Evolutionary conservation across 2,113 vertebrate genomes (phyloP).

Genomic region (Helogale parvula): DNA sequence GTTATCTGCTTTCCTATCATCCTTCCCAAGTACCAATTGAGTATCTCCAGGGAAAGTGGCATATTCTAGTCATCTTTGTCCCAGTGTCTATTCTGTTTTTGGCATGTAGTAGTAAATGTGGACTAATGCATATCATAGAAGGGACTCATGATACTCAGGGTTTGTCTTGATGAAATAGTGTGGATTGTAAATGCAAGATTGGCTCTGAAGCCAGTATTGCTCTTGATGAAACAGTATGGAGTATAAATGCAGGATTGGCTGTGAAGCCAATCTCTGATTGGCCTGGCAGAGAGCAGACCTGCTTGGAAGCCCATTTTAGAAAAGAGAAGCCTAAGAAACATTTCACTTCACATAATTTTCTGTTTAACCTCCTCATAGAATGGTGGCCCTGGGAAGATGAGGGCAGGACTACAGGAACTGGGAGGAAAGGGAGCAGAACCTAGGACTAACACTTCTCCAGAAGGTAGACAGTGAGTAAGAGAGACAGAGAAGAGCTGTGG

Average conservation of each 20-base stretch:
- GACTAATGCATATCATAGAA: not conserved
- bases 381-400: not conserved
- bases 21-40: not conserved
- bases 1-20: not conserved
- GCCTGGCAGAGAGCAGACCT: not conserved
- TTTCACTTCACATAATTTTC: not conserved
- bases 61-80: constrained; percentile 29
- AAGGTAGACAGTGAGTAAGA: not conserved
- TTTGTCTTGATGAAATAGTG: not conserved
- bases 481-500: not conserved
- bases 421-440: not conserved
- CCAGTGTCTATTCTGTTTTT: not conserved
- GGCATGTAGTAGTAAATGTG: not conserved
- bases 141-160: not conserved
- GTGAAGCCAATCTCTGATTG: not conserved
- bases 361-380: not conserved
- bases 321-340: not conserved
- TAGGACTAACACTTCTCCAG: not conserved
- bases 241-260: not conserved
- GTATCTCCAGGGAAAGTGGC: not conserved
- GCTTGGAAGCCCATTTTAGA: constrained; percentile 11
- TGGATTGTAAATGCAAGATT: not conserved
- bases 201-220: not conserved
- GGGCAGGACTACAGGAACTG: not conserved
- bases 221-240: not conserved